Percentiles rank a stretch among this genome's conserved stretches.
phyloP scores from a whole-genome alignment of 2,888 invertebrate genomes.

The Cordilura impudica region DNA sequence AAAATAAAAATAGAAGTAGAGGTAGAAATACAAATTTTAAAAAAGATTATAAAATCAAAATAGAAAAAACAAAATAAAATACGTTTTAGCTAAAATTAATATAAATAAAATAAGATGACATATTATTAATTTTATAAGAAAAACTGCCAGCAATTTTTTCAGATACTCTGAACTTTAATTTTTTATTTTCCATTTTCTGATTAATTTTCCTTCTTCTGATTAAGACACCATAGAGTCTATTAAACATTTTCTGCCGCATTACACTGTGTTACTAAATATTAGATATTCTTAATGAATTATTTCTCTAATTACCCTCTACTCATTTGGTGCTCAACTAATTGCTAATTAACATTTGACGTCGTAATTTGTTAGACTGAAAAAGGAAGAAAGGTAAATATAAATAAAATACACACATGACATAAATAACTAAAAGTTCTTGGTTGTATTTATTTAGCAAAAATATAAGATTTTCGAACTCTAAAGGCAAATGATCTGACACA shows the following conservation, averaged over 20 bases:
- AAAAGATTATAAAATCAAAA: no score
- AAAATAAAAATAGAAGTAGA: no score
- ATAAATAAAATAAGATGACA: no score
- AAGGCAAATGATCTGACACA: slow-evolving; percentile 1
- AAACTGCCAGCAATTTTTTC: no score
- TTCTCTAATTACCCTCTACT: slow-evolving; percentile 9
- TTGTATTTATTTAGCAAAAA: background rate
- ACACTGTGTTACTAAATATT: background rate
- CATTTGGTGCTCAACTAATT: slow-evolving; percentile 21
- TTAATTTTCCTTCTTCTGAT: no score
- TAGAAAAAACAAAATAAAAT: no score
- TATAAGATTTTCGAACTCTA: background rate
- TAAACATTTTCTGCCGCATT: background rate
- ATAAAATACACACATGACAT: background rate
- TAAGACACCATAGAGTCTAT: background rate
- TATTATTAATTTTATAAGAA: no score
- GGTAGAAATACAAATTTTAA: no score
- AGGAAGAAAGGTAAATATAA: background rate
- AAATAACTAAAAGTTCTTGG: background rate
- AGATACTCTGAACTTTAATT: no score
- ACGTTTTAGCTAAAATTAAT: no score
- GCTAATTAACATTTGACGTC: slow-evolving; percentile 35
- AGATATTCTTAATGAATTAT: slow-evolving; percentile 10
- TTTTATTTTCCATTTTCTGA: no score
- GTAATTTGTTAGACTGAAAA: slow-evolving; percentile 28